Evolutionary conservation across 2,113 vertebrate species (phyloP), one percentile per base, ranked within the genome.

Genomic region (Cynocephalus volans): DNA sequence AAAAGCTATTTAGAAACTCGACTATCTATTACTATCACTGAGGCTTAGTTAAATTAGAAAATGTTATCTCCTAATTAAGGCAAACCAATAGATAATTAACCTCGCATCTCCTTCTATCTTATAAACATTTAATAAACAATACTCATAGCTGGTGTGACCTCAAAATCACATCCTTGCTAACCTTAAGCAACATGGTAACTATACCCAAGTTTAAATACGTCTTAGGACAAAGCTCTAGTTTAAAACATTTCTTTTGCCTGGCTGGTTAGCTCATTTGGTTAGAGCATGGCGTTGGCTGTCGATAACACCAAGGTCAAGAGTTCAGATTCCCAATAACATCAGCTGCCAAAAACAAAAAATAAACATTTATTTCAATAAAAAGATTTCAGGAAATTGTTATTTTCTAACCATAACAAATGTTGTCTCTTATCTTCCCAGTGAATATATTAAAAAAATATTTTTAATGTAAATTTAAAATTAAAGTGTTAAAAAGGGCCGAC

Each of bases 51-150:
- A 65, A 88, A 93, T 93, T 85, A 92, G 77, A 96, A 95, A 97
- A 89, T 23, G 36, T 67, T 96, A 94, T 92, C 89, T 97, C 33
- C 24, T 96, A 94, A 96, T 95, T 97, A 95, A 90, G 24, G n/a
- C 28, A 93, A 94, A 95, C n/a, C 65, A 91, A 84, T 70, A 94
- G 23, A 81, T 62, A 95, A 92, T 88, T 72, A 89, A n/a, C 45
- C 6, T 88, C 65, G 87, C 58, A 56, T 91, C 8, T 93, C 36
- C 70, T 60, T 95, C 90, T 93, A 88, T 81, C 36, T 88, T 64
- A 60, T 26, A 82, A 24, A 67, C 14, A 85, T 65, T 95, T 31
- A 50, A 18, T 79, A 91, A 58, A 96, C 69, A 96, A n/a, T 41
- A 41, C 41, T 41, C 41, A 41, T 77, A 64, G 36, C 26, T 52